These are phyloP conservation scores for Gryllus bimaculatus DNA, from an alignment of 1,140 invertebrate genomes.

Conservation along the genomic window DNA sequence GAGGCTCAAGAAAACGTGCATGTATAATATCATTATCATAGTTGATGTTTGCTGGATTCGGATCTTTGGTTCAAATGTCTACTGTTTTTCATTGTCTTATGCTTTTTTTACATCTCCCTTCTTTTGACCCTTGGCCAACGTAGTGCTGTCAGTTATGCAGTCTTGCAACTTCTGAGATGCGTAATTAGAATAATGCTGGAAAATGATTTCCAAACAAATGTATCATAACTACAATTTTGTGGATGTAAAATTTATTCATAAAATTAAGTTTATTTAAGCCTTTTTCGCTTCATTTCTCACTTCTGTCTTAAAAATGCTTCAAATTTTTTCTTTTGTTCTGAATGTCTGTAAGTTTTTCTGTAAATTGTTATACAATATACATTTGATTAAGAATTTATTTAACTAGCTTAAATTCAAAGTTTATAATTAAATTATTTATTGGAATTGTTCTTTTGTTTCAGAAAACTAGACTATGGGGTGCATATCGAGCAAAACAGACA, in stretches of 20 bases:
- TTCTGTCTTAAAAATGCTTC: background rate
- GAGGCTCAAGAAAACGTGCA: too few relatives aligned
- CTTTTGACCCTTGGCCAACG: background rate
- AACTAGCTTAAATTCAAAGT: background rate
- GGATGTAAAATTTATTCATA: background rate
- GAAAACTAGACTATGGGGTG: constrained; percentile 59
- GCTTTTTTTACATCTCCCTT: background rate
- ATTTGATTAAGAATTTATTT: background rate
- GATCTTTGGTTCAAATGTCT: background rate
- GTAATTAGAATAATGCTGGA: background rate
- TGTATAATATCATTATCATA: background rate
- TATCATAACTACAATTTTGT: background rate
- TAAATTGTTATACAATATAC: background rate
- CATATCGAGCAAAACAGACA: constrained; percentile 67
- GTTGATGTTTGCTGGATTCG: background rate
- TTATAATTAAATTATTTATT: background rate
- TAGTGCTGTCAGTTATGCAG: too few relatives aligned
- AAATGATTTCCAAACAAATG: background rate
- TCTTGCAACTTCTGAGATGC: too few relatives aligned
- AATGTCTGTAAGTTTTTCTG: background rate
- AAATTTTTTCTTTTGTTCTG: background rate
- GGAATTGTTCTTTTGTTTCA: constrained; percentile 1
- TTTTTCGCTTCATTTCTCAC: background rate
- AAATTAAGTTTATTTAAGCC: background rate
- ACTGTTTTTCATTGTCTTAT: background rate